Evolutionary conservation across 2,113 vertebrate genomes (phyloP), one percentile per base, ranked within the genome.

Genomic region (Pundamilia nyererei): DNA sequence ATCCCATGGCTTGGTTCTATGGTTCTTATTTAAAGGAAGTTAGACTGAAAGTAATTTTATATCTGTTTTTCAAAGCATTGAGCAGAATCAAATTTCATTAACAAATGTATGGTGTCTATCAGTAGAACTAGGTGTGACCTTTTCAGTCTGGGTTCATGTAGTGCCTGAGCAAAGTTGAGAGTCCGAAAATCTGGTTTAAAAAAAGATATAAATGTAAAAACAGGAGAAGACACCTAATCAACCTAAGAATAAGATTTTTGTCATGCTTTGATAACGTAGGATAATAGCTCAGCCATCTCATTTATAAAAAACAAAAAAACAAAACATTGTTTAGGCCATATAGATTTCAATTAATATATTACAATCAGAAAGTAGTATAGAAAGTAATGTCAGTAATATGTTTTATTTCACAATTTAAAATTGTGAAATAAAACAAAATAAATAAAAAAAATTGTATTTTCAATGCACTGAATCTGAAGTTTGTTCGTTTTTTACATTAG

Each of bases 111-210:
- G 62, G n/a, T 5, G 6, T 70, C 12, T 15, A 14, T 9, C 7
- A 24, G n/a, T 70, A 42, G 35, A 70, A 14, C 65, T 70, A 15
- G 38, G 13, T 42, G 60, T 24, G 38, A 15, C 3, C 38, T 42
- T 70, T 70, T 70, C 38, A 65, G 33, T 70, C 35, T 70, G 65
- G 38, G 65, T 70, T 70, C n/a, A 70, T 4, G 38, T 70, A 42
- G 12, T 24, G 11, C 19, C 60, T 65, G 19, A 38, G 19, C 19
- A n/a, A 65, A 65, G 33, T 65, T 38, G 60, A 65, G 58, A 62
- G 33, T 65, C 19, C 1, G 10, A 6, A 65, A 65, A 38, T 65
- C 60, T 8, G 33, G 60, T 65, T 65, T 65, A 5, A 65, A 65
- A 65, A 65, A 65, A 65, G 6, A 38, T 65, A 12, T 12, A 12